These are phyloP conservation scores for Hypselothyrea guttata DNA, from an alignment of 2,888 invertebrate genomes.

Conservation along the genomic window DNA sequence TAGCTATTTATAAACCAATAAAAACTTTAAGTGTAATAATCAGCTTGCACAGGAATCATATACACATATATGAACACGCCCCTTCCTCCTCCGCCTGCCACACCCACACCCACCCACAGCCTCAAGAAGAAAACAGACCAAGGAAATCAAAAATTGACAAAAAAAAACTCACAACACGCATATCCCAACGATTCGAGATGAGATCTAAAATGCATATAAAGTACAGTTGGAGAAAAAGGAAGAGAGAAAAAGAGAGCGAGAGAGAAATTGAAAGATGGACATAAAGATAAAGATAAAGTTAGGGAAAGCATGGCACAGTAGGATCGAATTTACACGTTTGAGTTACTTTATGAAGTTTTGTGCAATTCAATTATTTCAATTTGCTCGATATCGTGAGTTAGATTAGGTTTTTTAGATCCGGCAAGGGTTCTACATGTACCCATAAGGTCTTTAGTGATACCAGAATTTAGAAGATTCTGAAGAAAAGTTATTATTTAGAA, in stretches of 20 bases:
- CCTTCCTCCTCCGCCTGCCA: no score
- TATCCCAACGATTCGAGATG: conserved; percentile 74
- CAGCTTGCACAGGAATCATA: conserved; percentile 23
- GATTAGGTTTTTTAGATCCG: no score
- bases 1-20: conserved; percentile 21
- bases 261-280: neutral
- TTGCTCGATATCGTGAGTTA: no score
- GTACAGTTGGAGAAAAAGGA: neutral
- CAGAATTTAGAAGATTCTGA: no score
- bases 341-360: no score
- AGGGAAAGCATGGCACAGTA: no score
- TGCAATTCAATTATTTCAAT: no score
- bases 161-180: conserved; percentile 75
- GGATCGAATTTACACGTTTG: no score
- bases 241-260: neutral
- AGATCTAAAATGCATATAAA: neutral
- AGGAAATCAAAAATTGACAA: conserved; percentile 37
- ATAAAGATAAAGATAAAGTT: no score
- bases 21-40: conserved; percentile 6
- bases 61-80: neutral
- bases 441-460: no score
- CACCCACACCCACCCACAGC: neutral
- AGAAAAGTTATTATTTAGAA: no score
- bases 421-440: no score
- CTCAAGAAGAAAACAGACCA: conserved; percentile 29